Evolutionary conservation across 2,797 vertebrate species (phyloP).

Genomic region (Centropyge bicolor): DNA sequence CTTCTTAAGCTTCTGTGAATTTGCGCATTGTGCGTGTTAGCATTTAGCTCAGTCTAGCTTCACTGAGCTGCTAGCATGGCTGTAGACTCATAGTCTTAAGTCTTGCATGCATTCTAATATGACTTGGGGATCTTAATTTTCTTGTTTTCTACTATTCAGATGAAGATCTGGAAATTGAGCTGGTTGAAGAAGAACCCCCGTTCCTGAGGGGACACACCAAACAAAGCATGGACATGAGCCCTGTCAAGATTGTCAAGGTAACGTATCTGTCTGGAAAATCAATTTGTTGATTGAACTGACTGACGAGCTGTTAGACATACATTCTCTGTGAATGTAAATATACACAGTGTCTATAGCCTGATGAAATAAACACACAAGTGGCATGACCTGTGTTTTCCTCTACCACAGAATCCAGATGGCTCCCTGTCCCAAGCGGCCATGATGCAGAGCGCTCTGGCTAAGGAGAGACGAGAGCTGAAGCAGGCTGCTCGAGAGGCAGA

Average conservation of each 20-base stretch:
- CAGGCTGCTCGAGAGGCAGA: constrained; percentile 97
- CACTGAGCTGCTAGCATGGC: neutral
- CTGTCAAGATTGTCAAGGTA: constrained; percentile 99
- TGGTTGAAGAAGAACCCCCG: constrained; percentile 97
- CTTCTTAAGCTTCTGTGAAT: too few relatives aligned
- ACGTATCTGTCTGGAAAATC: constrained; percentile 27
- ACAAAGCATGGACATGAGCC: constrained; percentile 99
- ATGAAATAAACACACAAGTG: neutral
- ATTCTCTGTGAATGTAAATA: neutral
- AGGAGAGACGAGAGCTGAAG: constrained; percentile 96
- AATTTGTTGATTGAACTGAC: neutral
- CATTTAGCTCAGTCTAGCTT: neutral
- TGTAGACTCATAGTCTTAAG: neutral
- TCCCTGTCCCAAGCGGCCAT: constrained; percentile 98
- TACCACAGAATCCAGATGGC: constrained; percentile 94
- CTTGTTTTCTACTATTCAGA: constrained; percentile 80
- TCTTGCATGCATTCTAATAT: neutral
- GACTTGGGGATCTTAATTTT: neutral
- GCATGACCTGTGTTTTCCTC: neutral
- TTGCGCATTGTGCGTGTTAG: too few relatives aligned
- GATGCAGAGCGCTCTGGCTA: constrained; percentile 99
- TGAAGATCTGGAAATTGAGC: constrained; percentile 97
- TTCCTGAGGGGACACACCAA: constrained; percentile 98
- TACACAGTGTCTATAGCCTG: neutral
- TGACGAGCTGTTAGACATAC: neutral